A percentile compares a stretch with the other conserved stretches of the same genome.
Evolutionary conservation across 2,888 invertebrate species (phyloP).

Genomic region (Tanypteryx hageni): DNA sequence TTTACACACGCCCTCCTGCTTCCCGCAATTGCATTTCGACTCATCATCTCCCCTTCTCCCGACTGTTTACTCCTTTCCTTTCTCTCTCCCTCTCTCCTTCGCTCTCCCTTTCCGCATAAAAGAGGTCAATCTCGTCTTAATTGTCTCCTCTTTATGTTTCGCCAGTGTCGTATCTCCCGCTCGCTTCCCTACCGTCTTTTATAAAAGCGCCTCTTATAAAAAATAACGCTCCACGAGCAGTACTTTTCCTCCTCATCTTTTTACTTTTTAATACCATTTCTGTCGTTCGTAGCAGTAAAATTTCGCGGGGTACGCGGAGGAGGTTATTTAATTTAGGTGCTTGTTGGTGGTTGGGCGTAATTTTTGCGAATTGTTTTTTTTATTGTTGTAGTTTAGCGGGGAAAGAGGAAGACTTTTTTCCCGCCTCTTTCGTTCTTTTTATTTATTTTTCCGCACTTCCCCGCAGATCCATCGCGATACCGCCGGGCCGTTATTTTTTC

Average conservation of each 20-base stretch:
- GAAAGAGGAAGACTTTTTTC: neutral
- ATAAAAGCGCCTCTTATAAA: neutral
- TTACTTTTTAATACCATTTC: too few species aligned
- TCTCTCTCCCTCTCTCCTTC: neutral
- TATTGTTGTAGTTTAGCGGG: neutral
- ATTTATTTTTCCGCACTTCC: neutral
- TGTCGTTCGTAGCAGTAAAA: too few species aligned
- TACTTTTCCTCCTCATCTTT: too few species aligned
- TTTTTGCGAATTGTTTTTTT: neutral
- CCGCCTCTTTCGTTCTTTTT: neutral
- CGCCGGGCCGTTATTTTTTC: neutral
- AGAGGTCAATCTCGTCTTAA: slow-evolving; percentile 37
- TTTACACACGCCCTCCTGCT: neutral
- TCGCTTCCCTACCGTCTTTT: neutral
- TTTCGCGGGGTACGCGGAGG: too few species aligned
- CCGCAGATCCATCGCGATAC: neutral
- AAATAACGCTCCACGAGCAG: neutral
- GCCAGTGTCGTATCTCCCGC: neutral
- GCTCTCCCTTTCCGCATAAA: slow-evolving; percentile 27
- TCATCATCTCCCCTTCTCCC: neutral
- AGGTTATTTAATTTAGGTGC: slow-evolving; percentile 16
- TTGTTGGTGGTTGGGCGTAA: neutral
- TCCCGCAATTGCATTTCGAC: slow-evolving; percentile 34
- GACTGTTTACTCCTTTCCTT: too few species aligned
- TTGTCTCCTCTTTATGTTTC: slow-evolving; percentile 19